Evolutionary conservation across 2,797 vertebrate genomes (phyloP), one percentile per base, ranked within the genome.

Genomic region (Sebastiscus tertius): DNA sequence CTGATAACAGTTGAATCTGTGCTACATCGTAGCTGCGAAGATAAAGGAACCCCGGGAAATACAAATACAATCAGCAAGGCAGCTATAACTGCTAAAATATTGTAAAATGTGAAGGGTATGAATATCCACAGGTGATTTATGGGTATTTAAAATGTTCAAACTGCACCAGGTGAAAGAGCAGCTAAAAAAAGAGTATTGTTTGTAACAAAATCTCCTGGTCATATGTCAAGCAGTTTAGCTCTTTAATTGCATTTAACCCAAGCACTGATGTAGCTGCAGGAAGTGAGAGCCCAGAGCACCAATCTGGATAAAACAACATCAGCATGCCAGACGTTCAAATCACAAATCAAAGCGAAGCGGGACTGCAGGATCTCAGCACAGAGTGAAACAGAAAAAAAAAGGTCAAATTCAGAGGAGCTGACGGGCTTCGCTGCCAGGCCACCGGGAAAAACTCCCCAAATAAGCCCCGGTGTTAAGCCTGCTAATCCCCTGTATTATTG

Each of bases 401-500:
- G 93, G 92, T 93, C 89, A 93, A 87, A 90, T 82, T 90, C 87
- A 88, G 87, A 90, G 77, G 65, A 88, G 81, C 88, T 87, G 82
- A 83, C n/a, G 56, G 83, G 90, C 84, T 89, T 82, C 71, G 22
- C 86, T 80, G 75, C 71, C 77, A 75, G 80, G 78, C 88, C 85
- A 88, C 87, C 54, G 82, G 90, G 87, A 86, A 90, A 49, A 93
- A 88, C 85, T 87, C 84, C 82, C 91, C 84, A 89, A 92, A 93
- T 93, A 93, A 91, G 87, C 88, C 86, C 31, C 68, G 86, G 92
- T 91, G 92, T 93, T 95, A 94, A 94, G 82, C 89, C 86, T 55
- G 74, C 82, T 94, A 94, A 95, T 94, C 93, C 93, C 78, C 87
- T 31, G 91, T 85, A 92, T 94, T 94, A 94, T 92, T 91, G 89